phyloP scores from a whole-genome alignment of 37 sponge, comb jelly and placozoan genomes.

The Oopsacas minuta region DNA sequence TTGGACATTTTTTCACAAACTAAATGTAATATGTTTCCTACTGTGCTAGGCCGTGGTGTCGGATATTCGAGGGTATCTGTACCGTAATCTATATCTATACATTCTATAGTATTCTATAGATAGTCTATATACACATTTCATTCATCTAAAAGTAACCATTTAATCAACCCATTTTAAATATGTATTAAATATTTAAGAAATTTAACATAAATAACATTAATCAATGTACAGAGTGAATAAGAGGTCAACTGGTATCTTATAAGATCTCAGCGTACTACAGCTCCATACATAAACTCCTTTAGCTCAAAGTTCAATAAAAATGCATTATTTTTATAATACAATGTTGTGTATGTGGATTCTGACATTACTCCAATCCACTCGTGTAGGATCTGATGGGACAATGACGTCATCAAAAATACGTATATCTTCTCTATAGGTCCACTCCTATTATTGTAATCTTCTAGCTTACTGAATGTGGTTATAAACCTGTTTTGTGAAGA shows the following conservation, averaged over 20 bases:
- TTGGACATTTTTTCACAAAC: too few relatives aligned
- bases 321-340: neutral
- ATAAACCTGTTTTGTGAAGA: neutral
- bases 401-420: neutral
- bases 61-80: too few relatives aligned
- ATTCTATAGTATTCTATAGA: too few relatives aligned
- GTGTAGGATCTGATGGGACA: neutral
- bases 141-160: too few relatives aligned
- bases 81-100: too few relatives aligned
- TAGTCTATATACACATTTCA: too few relatives aligned
- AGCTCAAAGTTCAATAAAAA: neutral
- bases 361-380: neutral
- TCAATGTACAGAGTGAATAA: slow-evolving; percentile 10
- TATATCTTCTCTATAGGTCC: neutral
- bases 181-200: too few relatives aligned
- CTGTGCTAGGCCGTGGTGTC: too few relatives aligned
- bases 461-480: neutral
- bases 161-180: too few relatives aligned
- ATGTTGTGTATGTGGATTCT: neutral
- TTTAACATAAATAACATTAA: too few relatives aligned
- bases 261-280: neutral
- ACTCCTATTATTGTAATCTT: neutral
- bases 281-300: neutral
- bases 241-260: neutral
- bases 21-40: too few relatives aligned